These are phyloP conservation scores for Girardia tigrina DNA, from an alignment of 2,888 invertebrate genomes.

Conservation along the genomic window DNA sequence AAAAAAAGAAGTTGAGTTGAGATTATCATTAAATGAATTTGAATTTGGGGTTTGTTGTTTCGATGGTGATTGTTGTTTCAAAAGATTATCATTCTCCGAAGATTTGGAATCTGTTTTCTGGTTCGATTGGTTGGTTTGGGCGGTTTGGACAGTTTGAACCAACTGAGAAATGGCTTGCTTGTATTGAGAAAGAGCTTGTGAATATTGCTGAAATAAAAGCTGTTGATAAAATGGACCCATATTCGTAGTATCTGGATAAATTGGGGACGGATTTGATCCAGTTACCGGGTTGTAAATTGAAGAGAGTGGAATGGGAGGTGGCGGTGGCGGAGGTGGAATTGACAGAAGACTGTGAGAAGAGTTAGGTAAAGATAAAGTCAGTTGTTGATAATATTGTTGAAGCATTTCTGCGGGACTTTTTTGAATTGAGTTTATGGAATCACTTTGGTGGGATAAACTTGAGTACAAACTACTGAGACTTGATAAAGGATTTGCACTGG, in stretches of 20 bases:
- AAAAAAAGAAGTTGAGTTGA: neutral
- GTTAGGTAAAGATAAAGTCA: neutral
- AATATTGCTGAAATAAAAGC: neutral
- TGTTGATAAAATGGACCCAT: conserved; percentile 14
- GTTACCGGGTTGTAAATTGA: conserved; percentile 6
- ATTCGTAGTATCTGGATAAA: neutral
- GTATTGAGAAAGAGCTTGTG: conserved; percentile 10
- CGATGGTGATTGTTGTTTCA: neutral
- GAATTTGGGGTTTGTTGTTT: conserved; percentile 3
- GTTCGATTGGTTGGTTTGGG: neutral
- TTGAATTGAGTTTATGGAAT: conserved; percentile 2
- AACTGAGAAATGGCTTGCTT: neutral
- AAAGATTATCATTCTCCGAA: neutral
- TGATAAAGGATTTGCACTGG: conserved; percentile 14
- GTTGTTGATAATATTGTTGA: conserved; percentile 13
- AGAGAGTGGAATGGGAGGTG: conserved; percentile 6
- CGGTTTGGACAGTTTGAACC: conserved; percentile 4
- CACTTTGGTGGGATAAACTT: conserved; percentile 5
- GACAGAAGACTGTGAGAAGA: conserved; percentile 13
- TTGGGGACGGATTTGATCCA: neutral
- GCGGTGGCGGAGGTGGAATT: neutral
- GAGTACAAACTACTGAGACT: conserved; percentile 1
- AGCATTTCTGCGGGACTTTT: conserved; percentile 10
- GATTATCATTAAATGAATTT: neutral
- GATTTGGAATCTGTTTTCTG: neutral